Percentiles rank a stretch among this genome's conserved stretches.
phyloP scores from a whole-genome alignment of 2,797 vertebrate genomes.

The Enteromius paludinosus region DNA sequence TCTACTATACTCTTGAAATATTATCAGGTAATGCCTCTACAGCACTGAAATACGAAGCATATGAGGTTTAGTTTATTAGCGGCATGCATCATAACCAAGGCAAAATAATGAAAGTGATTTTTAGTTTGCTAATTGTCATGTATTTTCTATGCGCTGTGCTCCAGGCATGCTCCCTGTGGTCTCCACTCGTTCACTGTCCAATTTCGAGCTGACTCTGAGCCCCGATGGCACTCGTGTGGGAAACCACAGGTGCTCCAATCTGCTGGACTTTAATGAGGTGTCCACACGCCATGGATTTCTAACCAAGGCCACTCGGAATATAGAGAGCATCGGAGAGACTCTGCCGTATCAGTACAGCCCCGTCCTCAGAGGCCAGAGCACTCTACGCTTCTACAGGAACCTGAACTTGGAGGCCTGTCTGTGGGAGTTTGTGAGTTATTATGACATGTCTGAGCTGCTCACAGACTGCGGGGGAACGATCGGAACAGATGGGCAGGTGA shows the following conservation, averaged over 20 bases:
- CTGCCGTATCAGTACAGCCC: conserved; percentile 86
- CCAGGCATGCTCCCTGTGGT: conserved; percentile 92
- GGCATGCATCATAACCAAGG: background rate
- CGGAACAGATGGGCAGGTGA: conserved; percentile 93
- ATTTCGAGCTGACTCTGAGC: conserved; percentile 92
- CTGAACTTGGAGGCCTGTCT: conserved; percentile 92
- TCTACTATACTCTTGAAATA: background rate
- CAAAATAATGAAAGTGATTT: background rate
- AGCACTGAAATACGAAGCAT: too few relatives aligned
- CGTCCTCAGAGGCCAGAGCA: conserved; percentile 79
- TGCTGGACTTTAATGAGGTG: conserved; percentile 88
- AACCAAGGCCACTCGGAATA: conserved; percentile 78
- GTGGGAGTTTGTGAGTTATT: conserved; percentile 93
- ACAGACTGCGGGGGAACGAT: conserved; percentile 90
- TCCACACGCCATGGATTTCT: conserved; percentile 89
- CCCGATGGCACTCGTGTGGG: conserved; percentile 89
- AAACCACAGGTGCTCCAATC: conserved; percentile 93
- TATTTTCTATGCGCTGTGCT: background rate
- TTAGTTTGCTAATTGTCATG: conserved; percentile 5
- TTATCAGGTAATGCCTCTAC: background rate
- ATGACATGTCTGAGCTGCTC: conserved; percentile 94
- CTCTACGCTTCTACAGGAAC: conserved; percentile 89
- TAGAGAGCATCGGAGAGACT: conserved; percentile 81
- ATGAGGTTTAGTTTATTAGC: too few relatives aligned
- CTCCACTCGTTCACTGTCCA: conserved; percentile 89